These are phyloP conservation scores for Macheiramphus alcinus DNA, from an alignment of 2,113 vertebrate genomes.

Conservation along the genomic window DNA sequence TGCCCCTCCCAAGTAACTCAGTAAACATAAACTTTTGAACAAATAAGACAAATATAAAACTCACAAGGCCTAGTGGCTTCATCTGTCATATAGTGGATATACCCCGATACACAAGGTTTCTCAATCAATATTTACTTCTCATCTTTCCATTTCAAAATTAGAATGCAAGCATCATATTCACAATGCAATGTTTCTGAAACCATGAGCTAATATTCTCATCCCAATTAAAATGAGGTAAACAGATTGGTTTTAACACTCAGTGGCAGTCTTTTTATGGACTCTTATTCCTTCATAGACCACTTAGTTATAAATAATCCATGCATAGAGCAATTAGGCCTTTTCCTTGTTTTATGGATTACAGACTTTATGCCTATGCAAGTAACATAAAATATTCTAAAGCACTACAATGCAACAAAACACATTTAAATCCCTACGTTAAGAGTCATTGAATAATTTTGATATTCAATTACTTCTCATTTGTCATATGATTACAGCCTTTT, in stretches of 20 bases:
- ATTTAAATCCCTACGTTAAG: background rate
- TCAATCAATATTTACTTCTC: background rate
- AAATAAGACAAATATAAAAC: background rate
- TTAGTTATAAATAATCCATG: slow-evolving; percentile 56
- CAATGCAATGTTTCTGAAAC: background rate
- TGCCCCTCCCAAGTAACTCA: background rate
- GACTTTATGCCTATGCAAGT: background rate
- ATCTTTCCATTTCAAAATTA: background rate
- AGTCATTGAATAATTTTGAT: background rate
- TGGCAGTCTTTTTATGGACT: slow-evolving; percentile 53
- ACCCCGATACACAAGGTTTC: background rate
- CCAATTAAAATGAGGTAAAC: slow-evolving; percentile 40
- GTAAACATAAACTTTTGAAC: background rate
- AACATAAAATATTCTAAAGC: background rate
- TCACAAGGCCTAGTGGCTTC: background rate
- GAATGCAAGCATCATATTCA: background rate
- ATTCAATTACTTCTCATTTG: background rate
- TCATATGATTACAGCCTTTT: background rate
- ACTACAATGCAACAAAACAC: slow-evolving; percentile 5
- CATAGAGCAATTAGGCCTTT: slow-evolving; percentile 33
- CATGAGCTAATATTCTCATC: background rate
- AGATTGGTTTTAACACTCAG: slow-evolving; percentile 42
- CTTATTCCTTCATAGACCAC: slow-evolving; percentile 22
- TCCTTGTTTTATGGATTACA: slow-evolving; percentile 24
- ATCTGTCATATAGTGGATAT: background rate